Conservation (phyloP, 2,888 invertebrate species). For the Cremastinae sp. region DNA sequence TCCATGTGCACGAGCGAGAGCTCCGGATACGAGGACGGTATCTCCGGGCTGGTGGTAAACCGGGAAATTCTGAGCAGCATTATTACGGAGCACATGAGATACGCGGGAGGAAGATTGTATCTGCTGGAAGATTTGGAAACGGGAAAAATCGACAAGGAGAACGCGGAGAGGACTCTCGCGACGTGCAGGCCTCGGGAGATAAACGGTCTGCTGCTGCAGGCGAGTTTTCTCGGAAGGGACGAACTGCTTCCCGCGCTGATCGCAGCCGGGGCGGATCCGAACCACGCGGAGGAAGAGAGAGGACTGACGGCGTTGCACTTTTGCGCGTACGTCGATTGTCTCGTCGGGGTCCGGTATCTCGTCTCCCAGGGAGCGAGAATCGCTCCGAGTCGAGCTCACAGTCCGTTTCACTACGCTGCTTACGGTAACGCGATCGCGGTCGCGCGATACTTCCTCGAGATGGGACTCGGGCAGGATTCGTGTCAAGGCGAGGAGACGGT, state of each 20-base stretch:
- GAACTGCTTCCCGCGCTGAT: slow-evolving; percentile 85
- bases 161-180: slow-evolving; percentile 82
- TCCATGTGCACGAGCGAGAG: slow-evolving; percentile 91
- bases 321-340: slow-evolving; percentile 89
- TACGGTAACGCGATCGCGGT: slow-evolving; percentile 93
- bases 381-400: slow-evolving; percentile 87
- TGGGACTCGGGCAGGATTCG: slow-evolving; percentile 86
- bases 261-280: slow-evolving; percentile 86
- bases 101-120: slow-evolving; percentile 85
- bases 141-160: slow-evolving; percentile 84
- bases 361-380: slow-evolving; percentile 86
- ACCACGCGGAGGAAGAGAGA: slow-evolving; percentile 86
- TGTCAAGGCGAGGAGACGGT: slow-evolving; percentile 87
- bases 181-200: slow-evolving; percentile 85
- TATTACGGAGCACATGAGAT: slow-evolving; percentile 88
- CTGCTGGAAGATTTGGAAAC: slow-evolving; percentile 89
- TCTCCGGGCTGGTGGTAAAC: slow-evolving; percentile 77
- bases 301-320: slow-evolving; percentile 89
- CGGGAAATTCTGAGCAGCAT: slow-evolving; percentile 87
- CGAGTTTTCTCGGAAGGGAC: slow-evolving; percentile 87
- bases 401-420: slow-evolving; percentile 94
- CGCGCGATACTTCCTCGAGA: slow-evolving; percentile 88
- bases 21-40: slow-evolving; percentile 82
- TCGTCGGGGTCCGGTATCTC: slow-evolving; percentile 86
- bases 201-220: slow-evolving; percentile 88